Conservation (phyloP, 2,113 vertebrate genomes). For the Siniperca knerii region DNA sequence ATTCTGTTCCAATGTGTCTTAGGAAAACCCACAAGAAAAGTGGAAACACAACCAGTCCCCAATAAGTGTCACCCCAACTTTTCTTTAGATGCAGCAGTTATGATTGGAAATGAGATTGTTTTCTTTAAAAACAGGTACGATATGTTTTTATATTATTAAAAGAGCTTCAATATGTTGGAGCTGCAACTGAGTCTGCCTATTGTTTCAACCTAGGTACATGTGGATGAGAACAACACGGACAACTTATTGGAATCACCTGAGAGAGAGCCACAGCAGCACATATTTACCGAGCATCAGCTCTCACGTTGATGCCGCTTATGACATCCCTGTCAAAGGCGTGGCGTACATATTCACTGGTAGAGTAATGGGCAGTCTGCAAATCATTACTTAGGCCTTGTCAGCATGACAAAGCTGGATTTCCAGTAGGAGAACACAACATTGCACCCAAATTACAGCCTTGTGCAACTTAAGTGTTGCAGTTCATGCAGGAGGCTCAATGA, state of each 20-base stretch:
- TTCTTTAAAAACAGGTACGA: slow-evolving; percentile 81
- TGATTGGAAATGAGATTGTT: slow-evolving; percentile 72
- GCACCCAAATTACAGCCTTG: slow-evolving; percentile 67
- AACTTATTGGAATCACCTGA: slow-evolving; percentile 68
- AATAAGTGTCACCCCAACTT: slow-evolving; percentile 72
- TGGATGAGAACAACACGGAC: slow-evolving; percentile 73
- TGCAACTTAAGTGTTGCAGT: slow-evolving; percentile 62
- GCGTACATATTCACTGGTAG: slow-evolving; percentile 79
- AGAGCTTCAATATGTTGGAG: background rate
- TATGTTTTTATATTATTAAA: background rate
- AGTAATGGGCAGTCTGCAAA: slow-evolving; percentile 64
- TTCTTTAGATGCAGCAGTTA: slow-evolving; percentile 77
- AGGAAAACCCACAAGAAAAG: slow-evolving; percentile 67
- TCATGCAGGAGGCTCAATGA: slow-evolving; percentile 53
- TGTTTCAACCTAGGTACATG: slow-evolving; percentile 62
- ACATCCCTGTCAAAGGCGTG: slow-evolving; percentile 74
- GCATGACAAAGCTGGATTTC: slow-evolving; percentile 71
- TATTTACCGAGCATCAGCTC: slow-evolving; percentile 69
- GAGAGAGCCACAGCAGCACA: slow-evolving; percentile 58
- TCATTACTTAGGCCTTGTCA: slow-evolving; percentile 55
- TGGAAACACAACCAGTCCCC: slow-evolving; percentile 20
- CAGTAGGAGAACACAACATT: slow-evolving; percentile 36
- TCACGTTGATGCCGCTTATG: slow-evolving; percentile 76
- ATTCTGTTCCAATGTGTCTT: background rate
- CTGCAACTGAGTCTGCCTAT: background rate